Base-by-base conservation (phyloP, 92 coral and sea anemone species). In the Bergia puertoricense region DNA sequence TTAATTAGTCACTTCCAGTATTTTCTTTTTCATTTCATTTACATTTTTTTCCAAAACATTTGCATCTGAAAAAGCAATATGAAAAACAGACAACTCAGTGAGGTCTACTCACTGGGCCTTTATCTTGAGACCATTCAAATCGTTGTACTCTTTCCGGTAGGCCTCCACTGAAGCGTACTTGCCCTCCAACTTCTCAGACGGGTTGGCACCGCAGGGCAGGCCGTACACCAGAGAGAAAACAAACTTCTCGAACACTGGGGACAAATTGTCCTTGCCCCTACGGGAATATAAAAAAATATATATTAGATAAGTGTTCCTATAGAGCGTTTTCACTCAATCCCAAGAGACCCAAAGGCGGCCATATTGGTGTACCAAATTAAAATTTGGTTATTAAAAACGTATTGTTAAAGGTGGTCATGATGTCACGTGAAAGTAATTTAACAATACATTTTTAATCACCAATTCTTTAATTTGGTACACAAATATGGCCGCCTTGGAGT, bases 211-310 rank as follows among this genome's bases (percentile, higher is more conserved):
- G 81, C 98, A 97, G 0, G 97, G 88, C 77, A 90, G 86, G n/a
- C 98, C 99, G 74, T 97, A 90, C 75, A 94, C 88, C 91, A 97
- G 90, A 5, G 99, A 92, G 87, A 97, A 97, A 10, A 94, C 92
- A 88, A 94, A 97, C 83, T 85, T 88, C 77, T 91, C 96, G 43
- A 97, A 95, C 44, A 90, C 91, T 8, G 75, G 69, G 6, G 99
- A 91, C 77, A 97, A 81, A 30, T 94, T 89, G 38, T 91, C 88
- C 76, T 89, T 89, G 56, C 98, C 99, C 92, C 98, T 96, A 79
- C 16, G 75, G 76, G 15, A 36, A 50, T 10, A 46, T 18, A 2
- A 41, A 41, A 81, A 59, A 20, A n/a, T 45, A 62, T 11, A 11
- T 54, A 10, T 57, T 43, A 81, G 48, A n/a, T 48, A 42, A 45